Base-by-base conservation (phyloP, 2,888 invertebrate genomes). In the Leptinotarsa juncta region DNA sequence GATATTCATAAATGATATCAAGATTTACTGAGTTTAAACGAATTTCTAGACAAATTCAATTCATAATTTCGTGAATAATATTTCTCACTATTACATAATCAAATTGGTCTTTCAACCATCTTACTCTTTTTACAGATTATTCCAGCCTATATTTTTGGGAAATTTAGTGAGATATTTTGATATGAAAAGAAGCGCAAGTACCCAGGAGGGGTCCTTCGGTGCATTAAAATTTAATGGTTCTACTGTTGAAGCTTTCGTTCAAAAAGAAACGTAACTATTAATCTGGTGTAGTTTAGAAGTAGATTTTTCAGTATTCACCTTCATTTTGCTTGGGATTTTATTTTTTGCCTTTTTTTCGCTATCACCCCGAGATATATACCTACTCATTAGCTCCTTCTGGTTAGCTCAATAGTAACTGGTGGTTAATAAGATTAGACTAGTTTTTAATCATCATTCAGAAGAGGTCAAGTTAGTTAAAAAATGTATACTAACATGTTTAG, bases 131-230 rank as follows among this genome's bases (percentile, higher is more conserved):
- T 14, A 20, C 72, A 93, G 93, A 87, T 89, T 93, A 84, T 90
- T 90, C 82, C 93, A 93, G 86, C 93, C 93, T 49, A 85, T 92
- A 78, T 91, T 92, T 84, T 87, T 93, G 81, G 92, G 92, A 57
- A 88, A 91, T 74, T 84, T 93, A 78, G 88, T 93, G 77, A 89
- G 90, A 73, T 91, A 90, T 86, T 93, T 90, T 86, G 89, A 83
- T 51, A 81, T 82, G 86, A 81, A 89, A 49, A 60, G 51, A 57
- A 70, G 16, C 48, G 14, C 18, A 65, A 48, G 42, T 26, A 4
- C 16, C n/a, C 20, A 4, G 15, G n/a, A 32, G 18, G 23, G 16
- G 16, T 51, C 66, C 55, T 14, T 18, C 16, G 32, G 32, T 42
- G 49, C 12, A 49, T 71, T 70, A 7, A 15, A 50, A 26, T 16